These are phyloP conservation scores for Agrotis puta DNA, from an alignment of 2,888 invertebrate species.

Conservation along the genomic window DNA sequence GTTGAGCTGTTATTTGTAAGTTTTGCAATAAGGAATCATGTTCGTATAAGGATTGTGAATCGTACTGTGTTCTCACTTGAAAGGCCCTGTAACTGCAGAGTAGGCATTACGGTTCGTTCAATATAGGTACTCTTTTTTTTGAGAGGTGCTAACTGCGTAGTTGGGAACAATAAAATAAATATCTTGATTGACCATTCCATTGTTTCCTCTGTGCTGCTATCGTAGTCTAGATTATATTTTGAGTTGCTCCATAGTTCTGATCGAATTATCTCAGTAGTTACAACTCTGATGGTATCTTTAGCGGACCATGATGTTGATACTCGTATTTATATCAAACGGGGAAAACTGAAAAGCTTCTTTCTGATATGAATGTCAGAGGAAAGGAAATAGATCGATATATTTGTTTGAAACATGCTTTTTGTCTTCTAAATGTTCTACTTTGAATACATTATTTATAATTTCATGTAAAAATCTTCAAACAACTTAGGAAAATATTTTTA, in stretches of 20 bases:
- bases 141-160: background rate
- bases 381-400: background rate
- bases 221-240: slow-evolving; percentile 68
- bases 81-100: too few species aligned
- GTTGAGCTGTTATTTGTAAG: too few species aligned
- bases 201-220: slow-evolving; percentile 48
- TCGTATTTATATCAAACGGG: background rate
- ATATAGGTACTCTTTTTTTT: background rate
- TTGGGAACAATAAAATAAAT: background rate
- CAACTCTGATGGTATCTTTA: slow-evolving; percentile 21
- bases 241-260: slow-evolving; percentile 67
- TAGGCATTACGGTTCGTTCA: background rate
- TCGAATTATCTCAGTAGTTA: slow-evolving; percentile 61
- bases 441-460: slow-evolving; percentile 4
- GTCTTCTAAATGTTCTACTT: too few species aligned
- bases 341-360: background rate
- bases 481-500: slow-evolving; percentile 56
- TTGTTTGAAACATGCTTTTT: too few species aligned
- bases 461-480: slow-evolving; percentile 11
- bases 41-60: background rate
- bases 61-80: background rate
- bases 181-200: background rate
- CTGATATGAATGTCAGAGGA: background rate
- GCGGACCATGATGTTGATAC: background rate
- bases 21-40: background rate